These are phyloP conservation scores for Sarcoramphus papa DNA, from an alignment of 2,797 vertebrate genomes.

Conservation along the genomic window DNA sequence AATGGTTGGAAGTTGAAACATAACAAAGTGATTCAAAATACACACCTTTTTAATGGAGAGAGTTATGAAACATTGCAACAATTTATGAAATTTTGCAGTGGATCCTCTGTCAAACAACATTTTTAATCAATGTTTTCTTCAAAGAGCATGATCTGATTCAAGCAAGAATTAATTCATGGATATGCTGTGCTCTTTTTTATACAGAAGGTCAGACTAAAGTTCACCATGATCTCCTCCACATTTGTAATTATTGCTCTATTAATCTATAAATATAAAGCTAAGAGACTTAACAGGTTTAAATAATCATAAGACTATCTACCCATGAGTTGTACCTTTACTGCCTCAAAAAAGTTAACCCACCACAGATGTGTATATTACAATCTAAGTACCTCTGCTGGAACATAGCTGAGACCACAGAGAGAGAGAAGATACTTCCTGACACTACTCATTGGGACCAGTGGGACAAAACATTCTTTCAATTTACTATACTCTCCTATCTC, in stretches of 20 bases:
- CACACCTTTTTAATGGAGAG: background rate
- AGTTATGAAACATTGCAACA: background rate
- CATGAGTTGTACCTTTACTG: background rate
- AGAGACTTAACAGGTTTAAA: conserved; percentile 18
- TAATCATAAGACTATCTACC: background rate
- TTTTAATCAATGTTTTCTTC: conserved; percentile 22
- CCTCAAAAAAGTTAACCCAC: background rate
- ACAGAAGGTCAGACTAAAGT: background rate
- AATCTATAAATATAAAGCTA: background rate
- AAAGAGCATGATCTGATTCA: background rate
- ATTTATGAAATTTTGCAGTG: background rate
- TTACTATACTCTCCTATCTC: background rate
- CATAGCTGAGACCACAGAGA: background rate
- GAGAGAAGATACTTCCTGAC: background rate
- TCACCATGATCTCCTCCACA: background rate
- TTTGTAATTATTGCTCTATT: conserved; percentile 24
- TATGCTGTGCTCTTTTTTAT: background rate
- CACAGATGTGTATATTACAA: background rate
- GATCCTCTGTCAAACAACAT: background rate
- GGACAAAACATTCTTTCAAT: background rate
- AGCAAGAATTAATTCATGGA: background rate
- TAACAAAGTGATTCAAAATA: background rate
- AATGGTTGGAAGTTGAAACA: background rate
- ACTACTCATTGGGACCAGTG: background rate
- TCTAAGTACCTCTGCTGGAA: background rate